Evolutionary conservation across 2,797 vertebrate species (phyloP).

Genomic region (Catostomus latipinnis): DNA sequence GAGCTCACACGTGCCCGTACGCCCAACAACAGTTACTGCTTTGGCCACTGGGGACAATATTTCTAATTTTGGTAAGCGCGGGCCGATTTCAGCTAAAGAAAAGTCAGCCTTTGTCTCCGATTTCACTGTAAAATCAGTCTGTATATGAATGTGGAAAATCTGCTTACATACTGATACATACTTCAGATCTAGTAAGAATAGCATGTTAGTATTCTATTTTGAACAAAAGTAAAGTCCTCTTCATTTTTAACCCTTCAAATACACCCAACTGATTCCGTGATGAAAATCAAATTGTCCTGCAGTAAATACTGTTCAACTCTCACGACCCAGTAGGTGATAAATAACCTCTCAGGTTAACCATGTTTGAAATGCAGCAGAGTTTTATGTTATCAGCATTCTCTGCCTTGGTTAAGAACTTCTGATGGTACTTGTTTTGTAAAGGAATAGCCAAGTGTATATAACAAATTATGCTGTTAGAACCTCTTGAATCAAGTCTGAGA

Average conservation of each 20-base stretch:
- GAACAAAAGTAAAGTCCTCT: neutral
- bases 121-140: no score
- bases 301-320: constrained; percentile 76
- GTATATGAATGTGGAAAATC: no score
- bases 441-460: neutral
- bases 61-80: no score
- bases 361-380: constrained; percentile 81
- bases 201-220: no score
- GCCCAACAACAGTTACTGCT: no score
- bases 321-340: constrained; percentile 78
- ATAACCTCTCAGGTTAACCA: constrained; percentile 81
- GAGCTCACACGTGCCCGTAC: no score
- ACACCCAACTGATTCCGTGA: constrained; percentile 57
- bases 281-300: constrained; percentile 69
- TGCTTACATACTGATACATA: no score
- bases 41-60: no score
- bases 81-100: no score
- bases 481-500: neutral
- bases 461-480: neutral
- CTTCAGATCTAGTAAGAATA: no score
- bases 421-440: constrained; percentile 62
- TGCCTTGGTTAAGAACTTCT: constrained; percentile 57
- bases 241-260: constrained; percentile 49
- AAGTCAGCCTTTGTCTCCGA: no score
- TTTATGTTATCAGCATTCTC: constrained; percentile 72